phyloP scores from a whole-genome alignment of 2,888 invertebrate species.

The Agonum fuliginosum region DNA sequence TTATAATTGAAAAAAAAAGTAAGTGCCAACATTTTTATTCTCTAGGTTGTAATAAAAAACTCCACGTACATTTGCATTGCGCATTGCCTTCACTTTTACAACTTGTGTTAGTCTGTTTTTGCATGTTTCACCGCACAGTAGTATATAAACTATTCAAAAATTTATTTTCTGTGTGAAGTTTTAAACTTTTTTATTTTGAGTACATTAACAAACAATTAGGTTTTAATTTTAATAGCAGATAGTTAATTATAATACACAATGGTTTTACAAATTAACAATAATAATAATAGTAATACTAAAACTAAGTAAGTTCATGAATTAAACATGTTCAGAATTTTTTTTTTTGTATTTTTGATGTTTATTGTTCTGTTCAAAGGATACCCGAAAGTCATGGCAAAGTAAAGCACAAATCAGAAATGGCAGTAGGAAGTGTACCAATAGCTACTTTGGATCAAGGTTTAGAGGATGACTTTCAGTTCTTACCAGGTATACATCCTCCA shows the following conservation, averaged over 20 bases:
- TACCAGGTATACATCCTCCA: constrained; percentile 73
- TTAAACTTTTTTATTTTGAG: constrained; percentile 9
- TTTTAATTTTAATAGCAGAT: constrained; percentile 5
- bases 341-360: constrained; percentile 25
- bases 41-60: constrained; percentile 11
- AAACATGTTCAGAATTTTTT: not conserved
- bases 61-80: constrained; percentile 12
- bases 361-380: constrained; percentile 50
- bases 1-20: constrained; percentile 25
- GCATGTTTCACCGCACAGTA: constrained; percentile 13
- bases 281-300: not conserved
- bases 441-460: constrained; percentile 81
- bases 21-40: constrained; percentile 21
- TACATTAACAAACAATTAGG: not conserved
- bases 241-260: not conserved
- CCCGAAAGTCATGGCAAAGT: constrained; percentile 66
- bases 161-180: not conserved
- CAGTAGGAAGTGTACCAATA: constrained; percentile 76
- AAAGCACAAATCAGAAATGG: constrained; percentile 70
- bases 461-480: constrained; percentile 81
- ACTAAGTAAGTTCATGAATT: not conserved
- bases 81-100: constrained; percentile 9
- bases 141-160: not conserved
- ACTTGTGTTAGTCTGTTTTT: not conserved
- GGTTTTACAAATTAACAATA: not conserved